A percentile compares a stretch with the other conserved stretches of the same genome.
phyloP scores from a whole-genome alignment of 2,113 vertebrate species.

The Hippolais icterina region DNA sequence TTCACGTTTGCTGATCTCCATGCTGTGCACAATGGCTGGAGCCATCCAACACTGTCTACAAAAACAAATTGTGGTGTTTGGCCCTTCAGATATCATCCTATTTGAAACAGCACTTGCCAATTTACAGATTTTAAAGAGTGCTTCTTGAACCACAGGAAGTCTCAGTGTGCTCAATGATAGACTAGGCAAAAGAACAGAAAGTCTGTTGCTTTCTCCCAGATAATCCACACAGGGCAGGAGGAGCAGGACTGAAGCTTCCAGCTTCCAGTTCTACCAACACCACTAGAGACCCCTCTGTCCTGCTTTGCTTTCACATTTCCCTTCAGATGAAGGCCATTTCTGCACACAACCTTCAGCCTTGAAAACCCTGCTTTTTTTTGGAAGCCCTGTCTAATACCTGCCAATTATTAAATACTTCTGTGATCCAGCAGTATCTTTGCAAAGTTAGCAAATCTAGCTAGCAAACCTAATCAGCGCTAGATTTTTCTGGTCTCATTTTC shows the following conservation, averaged over 20 bases:
- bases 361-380: background rate
- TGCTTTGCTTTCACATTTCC: background rate
- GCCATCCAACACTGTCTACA: background rate
- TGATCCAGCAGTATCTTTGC: background rate
- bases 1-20: background rate
- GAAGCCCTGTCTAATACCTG: background rate
- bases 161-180: background rate
- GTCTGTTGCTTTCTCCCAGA: background rate
- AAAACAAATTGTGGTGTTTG: background rate
- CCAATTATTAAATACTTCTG: background rate
- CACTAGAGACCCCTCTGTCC: background rate
- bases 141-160: background rate
- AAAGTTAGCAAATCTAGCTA: background rate
- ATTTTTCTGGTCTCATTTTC: background rate
- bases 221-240: background rate
- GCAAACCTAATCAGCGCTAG: background rate
- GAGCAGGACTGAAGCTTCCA: background rate
- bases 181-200: background rate
- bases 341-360: background rate
- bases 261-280: background rate
- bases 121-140: background rate
- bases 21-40: background rate
- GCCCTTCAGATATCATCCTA: background rate
- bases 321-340: background rate
- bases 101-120: background rate